Conservation (phyloP, 53 echinoderm and acorn worm genomes). For the Crossaster papposus region DNA sequence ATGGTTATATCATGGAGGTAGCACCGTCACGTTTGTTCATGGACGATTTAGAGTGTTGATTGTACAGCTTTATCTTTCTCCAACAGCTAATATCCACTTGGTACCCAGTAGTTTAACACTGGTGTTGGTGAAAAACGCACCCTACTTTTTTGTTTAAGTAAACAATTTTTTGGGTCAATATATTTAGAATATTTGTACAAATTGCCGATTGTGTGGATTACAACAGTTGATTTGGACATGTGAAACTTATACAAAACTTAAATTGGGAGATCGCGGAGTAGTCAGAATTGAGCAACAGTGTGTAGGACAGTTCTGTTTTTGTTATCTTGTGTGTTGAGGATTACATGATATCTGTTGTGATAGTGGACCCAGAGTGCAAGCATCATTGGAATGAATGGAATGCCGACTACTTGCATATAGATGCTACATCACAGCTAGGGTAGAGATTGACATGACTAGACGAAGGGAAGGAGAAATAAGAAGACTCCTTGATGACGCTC, state of each 20-base stretch:
- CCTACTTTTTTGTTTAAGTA: no score
- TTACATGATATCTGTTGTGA: conserved; percentile 5
- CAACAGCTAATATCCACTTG: neutral
- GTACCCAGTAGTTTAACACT: no score
- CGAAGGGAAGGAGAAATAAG: neutral
- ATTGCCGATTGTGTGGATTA: neutral
- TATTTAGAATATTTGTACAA: neutral
- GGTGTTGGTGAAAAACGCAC: no score
- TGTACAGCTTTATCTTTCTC: neutral
- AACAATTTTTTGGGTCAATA: no score
- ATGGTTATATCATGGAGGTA: no score
- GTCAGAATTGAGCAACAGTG: neutral
- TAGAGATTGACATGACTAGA: neutral
- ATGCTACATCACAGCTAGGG: neutral
- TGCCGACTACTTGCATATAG: neutral
- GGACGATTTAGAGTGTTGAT: neutral
- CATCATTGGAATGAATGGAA: conserved; percentile 14
- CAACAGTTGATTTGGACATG: neutral
- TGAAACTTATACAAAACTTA: neutral
- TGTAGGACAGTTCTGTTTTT: neutral
- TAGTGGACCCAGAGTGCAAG: conserved; percentile 8
- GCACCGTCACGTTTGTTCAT: conserved; percentile 24
- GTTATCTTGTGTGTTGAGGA: conserved; percentile 5
- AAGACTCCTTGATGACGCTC: neutral
- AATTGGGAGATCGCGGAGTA: neutral